Evolutionary conservation across 2,797 vertebrate genomes (phyloP).

Genomic region (Neosalanx taihuensis): DNA sequence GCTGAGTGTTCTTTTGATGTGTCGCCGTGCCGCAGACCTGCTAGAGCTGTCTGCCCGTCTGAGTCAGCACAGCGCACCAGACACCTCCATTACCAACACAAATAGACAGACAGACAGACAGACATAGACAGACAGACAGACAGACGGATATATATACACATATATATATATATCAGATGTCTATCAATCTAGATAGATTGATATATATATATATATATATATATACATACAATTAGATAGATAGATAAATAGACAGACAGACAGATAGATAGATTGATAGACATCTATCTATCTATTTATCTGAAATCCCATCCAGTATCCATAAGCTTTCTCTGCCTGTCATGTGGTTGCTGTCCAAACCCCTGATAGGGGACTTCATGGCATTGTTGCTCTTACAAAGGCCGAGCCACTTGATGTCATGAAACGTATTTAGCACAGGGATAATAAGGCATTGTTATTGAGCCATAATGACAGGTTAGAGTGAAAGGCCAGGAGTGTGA

Average conservation of each 20-base stretch:
- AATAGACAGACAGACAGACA: slow-evolving; percentile 25
- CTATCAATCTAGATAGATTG: too few relatives aligned
- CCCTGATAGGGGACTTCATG: slow-evolving; percentile 29
- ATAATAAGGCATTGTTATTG: slow-evolving; percentile 66
- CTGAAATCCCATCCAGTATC: too few relatives aligned
- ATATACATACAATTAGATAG: too few relatives aligned
- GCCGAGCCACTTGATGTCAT: slow-evolving; percentile 33
- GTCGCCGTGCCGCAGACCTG: slow-evolving; percentile 52
- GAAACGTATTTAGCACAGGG: slow-evolving; percentile 53
- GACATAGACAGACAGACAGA: slow-evolving; percentile 5
- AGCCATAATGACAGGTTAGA: slow-evolving; percentile 58
- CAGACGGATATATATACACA: slow-evolving; percentile 9
- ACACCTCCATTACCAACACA: slow-evolving; percentile 41
- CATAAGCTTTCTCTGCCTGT: slow-evolving; percentile 6
- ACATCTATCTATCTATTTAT: too few relatives aligned
- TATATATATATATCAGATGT: neutral
- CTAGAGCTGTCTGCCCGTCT: slow-evolving; percentile 41
- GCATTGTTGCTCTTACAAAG: slow-evolving; percentile 32
- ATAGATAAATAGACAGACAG: too few relatives aligned
- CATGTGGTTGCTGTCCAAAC: slow-evolving; percentile 22
- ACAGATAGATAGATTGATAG: too few relatives aligned
- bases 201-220: too few relatives aligned
- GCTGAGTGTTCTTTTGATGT: slow-evolving; percentile 58
- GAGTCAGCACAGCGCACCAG: slow-evolving; percentile 50
- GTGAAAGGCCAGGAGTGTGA: slow-evolving; percentile 50